A percentile compares a stretch with the other conserved stretches of the same genome.
These are phyloP conservation scores for Cheirogaleus medius DNA, from an alignment of 2,113 vertebrate species.

Conservation along the genomic window DNA sequence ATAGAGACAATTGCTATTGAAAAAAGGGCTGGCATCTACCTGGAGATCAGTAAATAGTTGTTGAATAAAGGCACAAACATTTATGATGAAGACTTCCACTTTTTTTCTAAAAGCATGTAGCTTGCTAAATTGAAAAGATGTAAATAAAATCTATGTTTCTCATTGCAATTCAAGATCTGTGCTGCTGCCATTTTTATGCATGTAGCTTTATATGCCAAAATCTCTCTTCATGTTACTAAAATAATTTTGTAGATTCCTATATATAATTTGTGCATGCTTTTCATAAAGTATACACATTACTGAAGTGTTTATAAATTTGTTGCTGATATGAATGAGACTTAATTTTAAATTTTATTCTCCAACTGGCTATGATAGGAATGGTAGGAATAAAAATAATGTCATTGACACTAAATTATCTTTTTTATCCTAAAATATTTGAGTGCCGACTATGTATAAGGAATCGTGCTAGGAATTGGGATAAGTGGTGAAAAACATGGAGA, in stretches of 20 bases:
- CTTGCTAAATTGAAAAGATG: conserved; percentile 4
- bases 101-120: neutral
- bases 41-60: neutral
- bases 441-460: neutral
- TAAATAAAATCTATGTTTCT: conserved; percentile 37
- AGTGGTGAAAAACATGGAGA: neutral
- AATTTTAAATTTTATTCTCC: neutral
- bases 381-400: neutral
- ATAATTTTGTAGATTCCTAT: neutral
- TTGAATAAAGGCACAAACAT: neutral
- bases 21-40: neutral
- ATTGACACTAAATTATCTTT: neutral
- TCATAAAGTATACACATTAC: neutral
- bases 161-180: neutral
- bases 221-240: conserved; percentile 5
- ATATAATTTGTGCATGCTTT: neutral
- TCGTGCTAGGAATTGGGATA: neutral
- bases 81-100: neutral
- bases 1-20: neutral
- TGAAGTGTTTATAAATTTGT: neutral
- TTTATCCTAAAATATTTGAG: neutral
- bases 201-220: neutral
- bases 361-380: neutral
- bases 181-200: neutral
- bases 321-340: conserved; percentile 1